Conservation (phyloP, 2,888 invertebrate genomes). For the Harpalus rufipes region DNA sequence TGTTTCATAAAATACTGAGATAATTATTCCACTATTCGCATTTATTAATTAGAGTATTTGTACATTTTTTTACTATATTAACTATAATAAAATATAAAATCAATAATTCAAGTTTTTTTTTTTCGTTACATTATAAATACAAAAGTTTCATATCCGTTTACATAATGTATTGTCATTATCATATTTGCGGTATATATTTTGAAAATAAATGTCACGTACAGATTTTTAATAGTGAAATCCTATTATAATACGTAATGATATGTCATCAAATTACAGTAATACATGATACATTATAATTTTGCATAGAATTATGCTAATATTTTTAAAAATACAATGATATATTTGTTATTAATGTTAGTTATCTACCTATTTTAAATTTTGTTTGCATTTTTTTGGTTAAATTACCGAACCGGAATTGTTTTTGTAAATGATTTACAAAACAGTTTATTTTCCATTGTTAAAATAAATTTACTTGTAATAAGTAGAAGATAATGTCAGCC, state of each 20-base stretch:
- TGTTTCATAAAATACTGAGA: not conserved
- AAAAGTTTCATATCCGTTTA: not conserved
- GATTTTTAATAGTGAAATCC: not conserved
- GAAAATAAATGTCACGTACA: not conserved
- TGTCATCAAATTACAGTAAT: not conserved
- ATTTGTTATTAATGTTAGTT: not conserved
- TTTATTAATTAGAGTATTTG: not conserved
- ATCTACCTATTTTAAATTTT: not conserved
- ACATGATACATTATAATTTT: not conserved
- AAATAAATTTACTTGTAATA: too few species aligned
- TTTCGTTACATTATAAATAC: not conserved
- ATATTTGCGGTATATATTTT: not conserved
- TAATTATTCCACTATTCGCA: not conserved
- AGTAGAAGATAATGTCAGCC: too few species aligned
- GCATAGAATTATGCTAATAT: not conserved
- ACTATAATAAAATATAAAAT: not conserved
- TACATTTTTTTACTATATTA: not conserved
- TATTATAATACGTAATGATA: not conserved
- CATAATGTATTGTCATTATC: not conserved
- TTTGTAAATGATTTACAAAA: not conserved
- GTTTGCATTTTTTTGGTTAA: not conserved
- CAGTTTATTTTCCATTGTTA: not conserved
- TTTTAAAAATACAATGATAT: not conserved
- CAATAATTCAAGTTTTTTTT: not conserved
- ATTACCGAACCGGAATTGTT: not conserved